Evolutionary conservation across 2,797 vertebrate genomes (phyloP), one percentile per base, ranked within the genome.

Genomic region (Falco concolor): DNA sequence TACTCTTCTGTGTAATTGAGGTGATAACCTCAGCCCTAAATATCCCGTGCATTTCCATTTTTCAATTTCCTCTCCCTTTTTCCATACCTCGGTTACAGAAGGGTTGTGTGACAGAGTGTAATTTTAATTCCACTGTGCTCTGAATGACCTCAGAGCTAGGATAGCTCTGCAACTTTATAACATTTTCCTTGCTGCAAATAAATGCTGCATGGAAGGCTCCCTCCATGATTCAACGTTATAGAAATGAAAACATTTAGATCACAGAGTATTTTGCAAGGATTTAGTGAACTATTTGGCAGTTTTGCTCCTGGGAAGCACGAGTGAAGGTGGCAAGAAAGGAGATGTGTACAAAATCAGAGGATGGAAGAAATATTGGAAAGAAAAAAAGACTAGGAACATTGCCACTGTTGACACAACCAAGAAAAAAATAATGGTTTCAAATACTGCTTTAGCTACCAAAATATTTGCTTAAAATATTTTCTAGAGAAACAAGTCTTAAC

Each of bases 1-100:
- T 75, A 95, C 85, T 96, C 60, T 86, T 81, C 65, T 93, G 70
- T 94, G 79, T 96, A 97, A 97, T 95, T 94, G 94, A 95, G 95
- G 92, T 92, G 93, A 34, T 74, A 84, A 94, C 96, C 93, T 93
- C 85, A 93, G 67, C 50, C 93, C 76, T 93, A 88, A 95, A 77
- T 87, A 94, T 52, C 68, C 53, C 70, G 30, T 74, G 76, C 63
- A 95, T 95, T 95, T 97, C 89, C 79, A 82, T 78, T 93, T 96
- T 96, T 88, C 95, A 83, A 70, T 97, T 92, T 95, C 81, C 45
- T 94, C 57, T 83, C 57, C 40, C 30, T 59, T 92, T 87, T 78
- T 83, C 91, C 70, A 44, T 38, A 22, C 59, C 47, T 76, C n/a
- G 4, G 63, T 73, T 90, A 77, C 69, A 88, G 76, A 82, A 54